Base-by-base conservation (phyloP, 1,140 invertebrate species). In the Gonatopus flavifemur region DNA sequence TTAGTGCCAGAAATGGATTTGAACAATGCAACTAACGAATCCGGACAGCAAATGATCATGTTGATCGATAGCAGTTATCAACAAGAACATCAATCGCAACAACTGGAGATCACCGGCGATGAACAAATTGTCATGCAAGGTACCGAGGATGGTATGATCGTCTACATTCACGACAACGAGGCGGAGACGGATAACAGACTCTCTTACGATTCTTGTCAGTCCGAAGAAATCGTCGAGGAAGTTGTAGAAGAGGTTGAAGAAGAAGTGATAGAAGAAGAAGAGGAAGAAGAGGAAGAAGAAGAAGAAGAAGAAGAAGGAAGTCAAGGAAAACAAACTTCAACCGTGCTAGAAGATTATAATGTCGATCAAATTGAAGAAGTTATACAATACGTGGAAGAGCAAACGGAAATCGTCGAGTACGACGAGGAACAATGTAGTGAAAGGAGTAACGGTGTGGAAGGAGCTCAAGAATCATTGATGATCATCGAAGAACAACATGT, bases 331-430 rank as follows among this genome's bases (percentile, higher is more conserved):
- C 16, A 49, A 48, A 10, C 36, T 42, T 13, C 39, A 51, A 10
- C 19, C n/a, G n/a, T 64, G 2, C 51, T 60, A 16, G 45, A 57
- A 15, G 49, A 56, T 7, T 46, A 37, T 2, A 63, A 60, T 19
- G 53, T 50, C 3, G 59, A 65, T 49, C 67, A 70, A 1, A 64
- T 70, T 0, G 69, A 72, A 24, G 70, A 76, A 36, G 64, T 71
- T 1, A 70, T 77, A 54, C 73, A 76, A 15, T 77, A 78, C 19
- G 72, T 78, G 2, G 71, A 72, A 24, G 75, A 77, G 36, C 74
- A 76, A 47, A 76, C 75, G 0, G 75, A 76, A 47, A 76, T 77
- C 32, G 69, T 77, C 1, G 74, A 78, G 36, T 77, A 76, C 21
- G 64, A 75, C 1, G 72, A 72, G 7, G 55, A 67, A 7, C 66